These are phyloP conservation scores for Anas platyrhynchos DNA, from an alignment of 2,113 vertebrate species.

Conservation along the genomic window DNA sequence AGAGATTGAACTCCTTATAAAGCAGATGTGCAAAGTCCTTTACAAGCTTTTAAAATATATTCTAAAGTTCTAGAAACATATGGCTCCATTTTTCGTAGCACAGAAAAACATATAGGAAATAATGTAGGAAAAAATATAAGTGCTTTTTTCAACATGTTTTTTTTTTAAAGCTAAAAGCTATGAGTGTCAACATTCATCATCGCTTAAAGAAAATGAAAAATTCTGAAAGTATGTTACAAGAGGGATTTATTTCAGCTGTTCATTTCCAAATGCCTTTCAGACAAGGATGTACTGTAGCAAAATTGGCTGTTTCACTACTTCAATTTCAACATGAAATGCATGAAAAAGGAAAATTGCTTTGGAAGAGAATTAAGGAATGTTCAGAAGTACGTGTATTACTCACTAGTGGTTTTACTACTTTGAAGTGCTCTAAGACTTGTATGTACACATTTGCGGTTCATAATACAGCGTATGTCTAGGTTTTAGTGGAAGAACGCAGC, in stretches of 20 bases:
- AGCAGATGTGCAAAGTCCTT: background rate
- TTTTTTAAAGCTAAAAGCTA: constrained; percentile 1
- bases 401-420: background rate
- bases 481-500: background rate
- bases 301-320: background rate
- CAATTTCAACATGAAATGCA: background rate
- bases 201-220: background rate
- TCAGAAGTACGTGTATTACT: background rate
- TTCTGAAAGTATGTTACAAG: background rate
- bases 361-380: background rate
- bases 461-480: background rate
- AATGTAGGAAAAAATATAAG: background rate
- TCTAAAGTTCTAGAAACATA: background rate
- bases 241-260: constrained; percentile 39
- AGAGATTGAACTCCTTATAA: background rate
- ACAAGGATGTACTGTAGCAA: background rate
- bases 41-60: constrained; percentile 26
- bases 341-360: background rate
- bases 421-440: background rate
- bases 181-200: background rate
- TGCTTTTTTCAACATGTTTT: background rate
- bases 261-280: constrained; percentile 26
- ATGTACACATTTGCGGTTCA: background rate
- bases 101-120: background rate
- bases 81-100: background rate